Percentiles rank a stretch among this genome's conserved stretches.
Conservation (phyloP, 2,888 invertebrate genomes). For the Diarsia brunnea region DNA sequence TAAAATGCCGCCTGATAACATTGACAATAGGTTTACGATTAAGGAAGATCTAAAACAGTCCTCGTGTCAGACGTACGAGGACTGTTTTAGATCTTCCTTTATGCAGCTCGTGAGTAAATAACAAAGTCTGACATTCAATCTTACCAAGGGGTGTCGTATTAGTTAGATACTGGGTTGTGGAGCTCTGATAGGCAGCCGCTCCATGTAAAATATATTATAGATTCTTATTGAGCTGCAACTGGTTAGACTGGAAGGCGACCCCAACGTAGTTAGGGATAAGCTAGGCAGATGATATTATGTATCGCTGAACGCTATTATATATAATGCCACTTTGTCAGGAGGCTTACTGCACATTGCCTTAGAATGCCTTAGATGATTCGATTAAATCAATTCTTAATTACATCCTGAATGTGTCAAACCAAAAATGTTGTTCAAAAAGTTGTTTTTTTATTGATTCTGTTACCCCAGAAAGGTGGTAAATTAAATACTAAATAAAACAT, state of each 20-base stretch:
- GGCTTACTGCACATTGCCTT: too few species aligned
- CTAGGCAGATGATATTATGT: background rate
- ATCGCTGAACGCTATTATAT: too few species aligned
- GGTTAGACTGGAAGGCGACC: background rate
- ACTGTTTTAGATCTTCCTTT: too few species aligned
- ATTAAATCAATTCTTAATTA: too few species aligned
- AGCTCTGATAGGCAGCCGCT: background rate
- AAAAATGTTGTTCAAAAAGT: background rate
- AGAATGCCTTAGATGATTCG: background rate
- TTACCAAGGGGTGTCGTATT: too few species aligned
- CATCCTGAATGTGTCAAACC: background rate
- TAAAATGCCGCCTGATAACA: too few species aligned
- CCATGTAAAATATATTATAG: background rate
- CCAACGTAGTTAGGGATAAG: background rate
- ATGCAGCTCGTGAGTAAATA: too few species aligned
- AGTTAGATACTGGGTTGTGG: too few species aligned
- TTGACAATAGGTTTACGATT: too few species aligned
- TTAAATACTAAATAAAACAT: constrained; percentile 6
- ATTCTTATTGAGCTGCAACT: background rate
- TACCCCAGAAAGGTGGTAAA: background rate
- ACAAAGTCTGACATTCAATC: too few species aligned
- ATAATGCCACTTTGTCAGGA: background rate
- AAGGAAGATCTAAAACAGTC: too few species aligned
- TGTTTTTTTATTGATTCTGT: background rate
- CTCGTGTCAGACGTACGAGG: too few species aligned